Base-by-base conservation (phyloP, 1,140 invertebrate species). In the Diabrotica undecimpunctata region DNA sequence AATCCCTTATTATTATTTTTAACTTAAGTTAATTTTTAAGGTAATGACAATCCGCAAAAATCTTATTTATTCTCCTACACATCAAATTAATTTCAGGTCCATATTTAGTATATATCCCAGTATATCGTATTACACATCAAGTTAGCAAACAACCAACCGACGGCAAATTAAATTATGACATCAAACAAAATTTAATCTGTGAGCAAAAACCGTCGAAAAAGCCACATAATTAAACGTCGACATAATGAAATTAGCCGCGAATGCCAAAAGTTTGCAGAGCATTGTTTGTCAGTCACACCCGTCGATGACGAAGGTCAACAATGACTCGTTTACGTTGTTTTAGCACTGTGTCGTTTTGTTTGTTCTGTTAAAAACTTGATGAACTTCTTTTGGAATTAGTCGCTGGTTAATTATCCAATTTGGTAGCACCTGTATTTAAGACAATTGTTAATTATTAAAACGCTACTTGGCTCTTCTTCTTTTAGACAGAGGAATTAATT, bases 221-320 rank as follows among this genome's bases (percentile, higher is more conserved):
- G 58, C 58, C 58, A 60, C 58, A 60, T 60, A 50, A 60, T 60
- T 60, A 60, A 60, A 60, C 39, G 58, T 25, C 13, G 46, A 38
- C 41, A 38, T 60, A 60, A 60, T 60, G 58, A 60, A 60, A 60
- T 60, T 60, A 60, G 38, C 58, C 39, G 38, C 58, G 10, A 60
- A 51, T 35, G 58, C 39, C 58, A 35, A 46, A 52, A 66, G 51
- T 12, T 56, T 55, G 37, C 37, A 25, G 64, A 37, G 50, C 64
- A 39, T 39, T 66, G 61, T 69, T 69, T 69, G 61, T 66, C 65
- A 62, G 67, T 61, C 67, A 66, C 67, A 64, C 67, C 67, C 67
- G 39, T 69, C 65, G 62, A 46, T 46, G 41, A 46, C 41, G 41
- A 46, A 46, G 41, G 62, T 66, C 67, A 69, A 69, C 67, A 66